Evolutionary conservation across 2,113 vertebrate genomes (phyloP).

Genomic region (Piliocolobus tephrosceles): DNA sequence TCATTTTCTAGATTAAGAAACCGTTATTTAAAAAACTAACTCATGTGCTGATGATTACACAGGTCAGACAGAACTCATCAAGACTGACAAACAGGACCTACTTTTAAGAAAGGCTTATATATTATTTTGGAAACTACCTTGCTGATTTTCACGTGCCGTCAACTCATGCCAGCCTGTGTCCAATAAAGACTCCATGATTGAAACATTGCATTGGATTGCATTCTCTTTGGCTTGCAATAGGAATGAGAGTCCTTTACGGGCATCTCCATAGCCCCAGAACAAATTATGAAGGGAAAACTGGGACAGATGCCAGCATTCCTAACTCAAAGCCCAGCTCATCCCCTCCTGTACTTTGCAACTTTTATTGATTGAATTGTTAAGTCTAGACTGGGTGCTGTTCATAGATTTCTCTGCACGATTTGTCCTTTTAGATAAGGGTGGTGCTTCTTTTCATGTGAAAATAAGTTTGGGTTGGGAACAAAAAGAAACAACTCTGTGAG

Average conservation of each 20-base stretch:
- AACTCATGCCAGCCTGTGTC: background rate
- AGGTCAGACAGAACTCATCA: background rate
- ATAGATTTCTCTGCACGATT: slow-evolving; percentile 13
- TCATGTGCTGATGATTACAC: background rate
- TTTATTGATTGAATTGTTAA: background rate
- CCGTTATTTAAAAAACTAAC: background rate
- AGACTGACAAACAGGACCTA: background rate
- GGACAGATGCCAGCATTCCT: background rate
- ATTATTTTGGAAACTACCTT: background rate
- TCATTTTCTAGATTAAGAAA: slow-evolving; percentile 1
- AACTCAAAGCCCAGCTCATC: background rate
- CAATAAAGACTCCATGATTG: background rate
- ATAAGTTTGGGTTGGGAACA: background rate
- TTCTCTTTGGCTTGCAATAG: background rate
- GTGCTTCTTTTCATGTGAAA: background rate
- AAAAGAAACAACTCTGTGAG: background rate
- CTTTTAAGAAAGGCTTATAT: background rate
- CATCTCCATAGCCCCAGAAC: background rate
- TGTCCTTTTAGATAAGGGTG: background rate
- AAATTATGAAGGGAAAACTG: background rate
- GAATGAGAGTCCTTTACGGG: background rate
- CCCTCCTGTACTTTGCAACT: background rate
- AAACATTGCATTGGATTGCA: background rate
- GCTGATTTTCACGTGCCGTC: background rate
- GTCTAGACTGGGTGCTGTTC: background rate